Evolutionary conservation across 2,113 vertebrate genomes (phyloP).

Genomic region (Uria lomvia): DNA sequence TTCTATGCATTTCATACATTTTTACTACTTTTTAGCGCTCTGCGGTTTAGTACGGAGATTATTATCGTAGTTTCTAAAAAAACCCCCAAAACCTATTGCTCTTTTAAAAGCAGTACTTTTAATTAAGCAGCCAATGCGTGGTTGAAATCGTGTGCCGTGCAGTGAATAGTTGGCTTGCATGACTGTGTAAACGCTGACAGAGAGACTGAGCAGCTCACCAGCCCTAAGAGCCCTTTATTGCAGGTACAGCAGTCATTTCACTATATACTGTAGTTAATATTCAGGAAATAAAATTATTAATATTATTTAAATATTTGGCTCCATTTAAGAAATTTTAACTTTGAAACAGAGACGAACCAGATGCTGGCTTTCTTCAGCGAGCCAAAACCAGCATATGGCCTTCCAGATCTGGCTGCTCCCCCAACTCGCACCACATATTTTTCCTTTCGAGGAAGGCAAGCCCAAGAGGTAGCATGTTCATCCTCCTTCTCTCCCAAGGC

Average conservation of each 20-base stretch:
- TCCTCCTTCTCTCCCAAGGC: background rate
- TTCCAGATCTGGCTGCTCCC: background rate
- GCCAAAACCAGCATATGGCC: constrained; percentile 42
- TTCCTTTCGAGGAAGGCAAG: background rate
- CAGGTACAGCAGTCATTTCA: constrained; percentile 28
- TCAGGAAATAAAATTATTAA: constrained; percentile 57
- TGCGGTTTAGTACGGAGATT: constrained; percentile 40
- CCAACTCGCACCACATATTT: background rate
- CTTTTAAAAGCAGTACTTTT: constrained; percentile 71
- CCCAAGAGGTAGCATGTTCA: background rate
- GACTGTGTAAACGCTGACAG: background rate
- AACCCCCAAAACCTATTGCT: constrained; percentile 11
- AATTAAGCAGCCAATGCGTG: constrained; percentile 62
- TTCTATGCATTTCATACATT: background rate
- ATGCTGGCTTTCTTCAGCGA: constrained; percentile 8
- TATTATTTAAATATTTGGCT: constrained; percentile 57
- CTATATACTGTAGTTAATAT: constrained; percentile 2
- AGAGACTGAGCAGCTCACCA: constrained; percentile 18
- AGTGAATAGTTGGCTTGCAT: constrained; percentile 33
- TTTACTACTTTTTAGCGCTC: constrained; percentile 48
- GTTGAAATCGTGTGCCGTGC: constrained; percentile 28
- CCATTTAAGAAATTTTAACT: constrained; percentile 22
- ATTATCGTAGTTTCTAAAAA: constrained; percentile 43
- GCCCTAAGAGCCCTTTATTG: constrained; percentile 12
- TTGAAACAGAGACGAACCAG: constrained; percentile 41